Conservation (phyloP, 2,113 vertebrate species). For the Falcunculus frontatus region DNA sequence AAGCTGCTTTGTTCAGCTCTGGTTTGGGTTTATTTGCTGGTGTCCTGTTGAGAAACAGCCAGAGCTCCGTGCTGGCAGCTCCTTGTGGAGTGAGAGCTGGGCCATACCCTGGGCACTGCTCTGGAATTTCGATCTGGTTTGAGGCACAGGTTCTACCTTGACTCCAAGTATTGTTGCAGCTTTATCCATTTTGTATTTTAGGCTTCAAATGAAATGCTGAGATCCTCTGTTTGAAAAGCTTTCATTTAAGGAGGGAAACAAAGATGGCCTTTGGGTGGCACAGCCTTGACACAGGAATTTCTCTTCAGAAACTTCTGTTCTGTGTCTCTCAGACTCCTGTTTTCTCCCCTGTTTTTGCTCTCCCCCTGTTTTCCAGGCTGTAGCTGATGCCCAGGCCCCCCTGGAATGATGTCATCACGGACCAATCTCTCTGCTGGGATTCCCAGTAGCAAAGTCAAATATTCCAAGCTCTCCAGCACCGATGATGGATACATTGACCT, state of each 20-base stretch:
- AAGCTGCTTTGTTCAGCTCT: background rate
- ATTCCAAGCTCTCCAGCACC: constrained; percentile 87
- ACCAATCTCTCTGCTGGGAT: constrained; percentile 75
- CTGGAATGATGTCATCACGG: constrained; percentile 83
- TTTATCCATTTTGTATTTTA: background rate
- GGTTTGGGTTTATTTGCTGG: background rate
- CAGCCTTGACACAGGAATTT: background rate
- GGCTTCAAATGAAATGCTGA: background rate
- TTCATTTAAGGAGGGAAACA: background rate
- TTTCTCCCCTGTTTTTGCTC: background rate
- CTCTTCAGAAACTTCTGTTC: background rate
- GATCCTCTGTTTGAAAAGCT: background rate
- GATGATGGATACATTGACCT: constrained; percentile 97
- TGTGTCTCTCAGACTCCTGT: accelerated
- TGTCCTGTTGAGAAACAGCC: background rate
- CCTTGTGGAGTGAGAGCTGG: background rate
- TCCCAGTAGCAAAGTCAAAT: constrained; percentile 85
- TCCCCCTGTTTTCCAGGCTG: background rate
- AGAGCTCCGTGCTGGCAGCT: background rate
- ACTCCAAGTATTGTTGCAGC: background rate
- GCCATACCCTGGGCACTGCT: accelerated
- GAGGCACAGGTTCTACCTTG: background rate
- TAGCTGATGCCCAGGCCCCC: background rate
- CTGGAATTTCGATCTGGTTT: background rate
- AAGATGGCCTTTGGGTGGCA: background rate